Percentiles rank a stretch among this genome's conserved stretches.
Conservation (phyloP, 2,797 vertebrate genomes). For the Amblyraja radiata region DNA sequence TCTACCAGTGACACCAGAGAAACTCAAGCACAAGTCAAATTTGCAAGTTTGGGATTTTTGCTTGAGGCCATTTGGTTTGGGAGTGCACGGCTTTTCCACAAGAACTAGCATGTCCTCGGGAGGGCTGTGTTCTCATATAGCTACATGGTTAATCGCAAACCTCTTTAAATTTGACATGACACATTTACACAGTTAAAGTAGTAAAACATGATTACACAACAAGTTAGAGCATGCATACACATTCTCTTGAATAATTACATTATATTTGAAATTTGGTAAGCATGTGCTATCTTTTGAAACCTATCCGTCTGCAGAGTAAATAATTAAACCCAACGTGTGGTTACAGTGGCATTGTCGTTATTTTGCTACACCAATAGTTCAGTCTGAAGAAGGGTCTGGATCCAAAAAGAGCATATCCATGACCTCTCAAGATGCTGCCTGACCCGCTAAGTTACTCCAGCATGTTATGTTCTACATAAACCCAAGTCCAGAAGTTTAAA, state of each 20-base stretch:
- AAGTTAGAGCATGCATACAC: background rate
- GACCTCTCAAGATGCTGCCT: no score
- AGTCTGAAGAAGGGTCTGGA: background rate
- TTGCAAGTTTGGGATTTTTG: slow-evolving; percentile 3
- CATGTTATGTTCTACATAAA: no score
- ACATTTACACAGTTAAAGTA: slow-evolving; percentile 30
- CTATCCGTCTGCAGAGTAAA: background rate
- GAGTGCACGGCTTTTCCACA: background rate
- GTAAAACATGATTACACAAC: slow-evolving; percentile 34
- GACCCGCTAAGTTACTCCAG: no score
- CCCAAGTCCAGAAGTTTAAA: background rate
- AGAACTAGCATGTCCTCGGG: slow-evolving; percentile 11
- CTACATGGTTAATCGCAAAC: slow-evolving; percentile 25
- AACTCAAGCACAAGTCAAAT: background rate
- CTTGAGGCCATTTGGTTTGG: slow-evolving; percentile 14
- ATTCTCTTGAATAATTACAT: slow-evolving; percentile 22
- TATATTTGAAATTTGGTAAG: slow-evolving; percentile 1
- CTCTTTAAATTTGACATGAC: slow-evolving; percentile 30
- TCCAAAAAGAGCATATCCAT: no score
- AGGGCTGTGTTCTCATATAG: slow-evolving; percentile 27
- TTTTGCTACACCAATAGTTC: background rate
- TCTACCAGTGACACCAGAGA: background rate
- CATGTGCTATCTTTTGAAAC: background rate
- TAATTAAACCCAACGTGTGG: background rate
- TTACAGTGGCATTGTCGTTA: background rate